phyloP scores from a whole-genome alignment of 2,113 vertebrate genomes.

The Pipra filicauda region DNA sequence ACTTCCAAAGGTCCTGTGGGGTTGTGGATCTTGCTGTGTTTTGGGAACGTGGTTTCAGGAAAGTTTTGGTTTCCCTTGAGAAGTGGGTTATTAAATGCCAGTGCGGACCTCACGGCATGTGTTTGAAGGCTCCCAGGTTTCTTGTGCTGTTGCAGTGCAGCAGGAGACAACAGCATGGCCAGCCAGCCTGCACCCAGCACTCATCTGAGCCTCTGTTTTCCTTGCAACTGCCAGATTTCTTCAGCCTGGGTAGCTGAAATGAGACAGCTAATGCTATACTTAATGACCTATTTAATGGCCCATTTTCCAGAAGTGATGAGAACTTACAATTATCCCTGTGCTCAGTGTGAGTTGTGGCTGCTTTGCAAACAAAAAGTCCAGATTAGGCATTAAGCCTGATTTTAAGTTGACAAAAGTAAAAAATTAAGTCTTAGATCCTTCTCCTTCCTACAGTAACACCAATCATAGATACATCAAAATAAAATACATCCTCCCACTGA shows the following conservation, averaged over 20 bases:
- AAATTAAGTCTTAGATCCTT: background rate
- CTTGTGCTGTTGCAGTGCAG: background rate
- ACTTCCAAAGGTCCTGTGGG: background rate
- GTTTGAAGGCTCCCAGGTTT: background rate
- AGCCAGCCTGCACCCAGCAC: background rate
- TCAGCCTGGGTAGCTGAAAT: conserved; percentile 14
- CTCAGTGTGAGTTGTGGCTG: background rate
- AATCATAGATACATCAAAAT: background rate
- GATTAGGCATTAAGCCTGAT: background rate
- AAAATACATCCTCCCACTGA: background rate
- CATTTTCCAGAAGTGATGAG: conserved; percentile 47
- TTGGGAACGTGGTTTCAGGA: background rate
- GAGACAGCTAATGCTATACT: conserved; percentile 16
- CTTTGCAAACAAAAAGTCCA: background rate
- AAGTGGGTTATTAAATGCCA: background rate
- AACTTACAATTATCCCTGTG: conserved; percentile 13
- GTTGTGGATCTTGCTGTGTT: background rate
- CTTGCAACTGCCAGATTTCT: conserved; percentile 9
- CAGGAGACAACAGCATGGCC: background rate
- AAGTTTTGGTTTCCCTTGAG: background rate
- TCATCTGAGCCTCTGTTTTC: background rate
- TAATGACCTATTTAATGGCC: conserved; percentile 53
- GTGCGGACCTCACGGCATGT: background rate
- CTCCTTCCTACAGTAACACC: background rate
- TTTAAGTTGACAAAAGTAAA: background rate